Base-by-base conservation (phyloP, 2,113 vertebrate genomes). In the Oreochromis aureus region DNA sequence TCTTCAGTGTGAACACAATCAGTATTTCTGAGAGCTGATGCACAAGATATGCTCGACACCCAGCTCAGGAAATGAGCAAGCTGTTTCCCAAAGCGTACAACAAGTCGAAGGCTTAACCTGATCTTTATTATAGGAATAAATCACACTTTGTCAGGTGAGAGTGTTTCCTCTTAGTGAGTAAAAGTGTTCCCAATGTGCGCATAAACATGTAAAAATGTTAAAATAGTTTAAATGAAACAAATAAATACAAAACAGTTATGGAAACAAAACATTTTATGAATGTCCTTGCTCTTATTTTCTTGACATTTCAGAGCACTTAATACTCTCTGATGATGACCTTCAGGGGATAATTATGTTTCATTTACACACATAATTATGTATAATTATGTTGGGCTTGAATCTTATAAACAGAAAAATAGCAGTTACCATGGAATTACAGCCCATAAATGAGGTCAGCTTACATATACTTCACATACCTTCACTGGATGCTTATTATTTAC, bases 271-370 rank as follows among this genome's bases (percentile, higher is more conserved):
- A 27, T 48, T 76, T 76, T 32, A 32, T 19, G 0, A 78, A 78
- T 51, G 44, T 78, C 24, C 0, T 78, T 78, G 44, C 4, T 51
- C 44, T 78, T 51, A 46, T 51, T 51, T 78, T 78, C 16, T 78
- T 51, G 3, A 73, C 22, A 73, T 0, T 30, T 19, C 16, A 78
- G 0, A 32, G 10, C 27, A 0, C 51, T 78, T 78, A 51, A 51
- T 51, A 19, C 1, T 19, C 2, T 2, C 13, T 51, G 46, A 46
- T 0, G 27, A 76, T 32, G 44, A 51, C 6, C 71, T 51, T 78
- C 71, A 51, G 27, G 41, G 24, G 12, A 71, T 71, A 71, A 44
- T 24, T 27, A 73, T 15, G 4, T 69, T 69, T 41, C 63, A 69
- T 69, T 69, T 69, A 41, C 11, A 69, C 12, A 69, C 19, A 69